A percentile compares a stretch with the other conserved stretches of the same genome.
Conservation (phyloP, 2,797 vertebrate genomes). For the Thamnophis elegans region DNA sequence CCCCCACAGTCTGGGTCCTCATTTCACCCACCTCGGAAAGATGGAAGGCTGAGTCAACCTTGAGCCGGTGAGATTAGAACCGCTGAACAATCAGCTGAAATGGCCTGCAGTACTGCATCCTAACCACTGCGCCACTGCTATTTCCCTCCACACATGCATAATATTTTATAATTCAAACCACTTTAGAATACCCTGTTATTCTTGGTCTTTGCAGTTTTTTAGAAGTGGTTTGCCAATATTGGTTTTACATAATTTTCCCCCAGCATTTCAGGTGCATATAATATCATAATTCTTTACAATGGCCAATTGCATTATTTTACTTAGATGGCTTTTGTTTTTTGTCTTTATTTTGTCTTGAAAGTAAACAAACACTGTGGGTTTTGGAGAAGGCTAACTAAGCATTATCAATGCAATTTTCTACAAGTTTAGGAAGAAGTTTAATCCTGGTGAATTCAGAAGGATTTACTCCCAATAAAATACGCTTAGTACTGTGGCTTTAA, state of each 20-base stretch:
- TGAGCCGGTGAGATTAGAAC: too few relatives aligned
- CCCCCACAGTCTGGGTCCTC: too few relatives aligned
- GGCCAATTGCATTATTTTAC: not conserved
- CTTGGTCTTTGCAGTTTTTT: not conserved
- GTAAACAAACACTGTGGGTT: slow-evolving; percentile 28
- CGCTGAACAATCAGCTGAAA: too few relatives aligned
- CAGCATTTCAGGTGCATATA: slow-evolving; percentile 30
- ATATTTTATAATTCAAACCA: not conserved
- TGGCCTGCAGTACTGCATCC: too few relatives aligned
- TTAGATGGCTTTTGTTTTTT: slow-evolving; percentile 25
- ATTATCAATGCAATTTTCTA: not conserved
- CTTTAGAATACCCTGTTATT: not conserved
- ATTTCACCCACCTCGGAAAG: too few relatives aligned
- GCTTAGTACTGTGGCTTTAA: not conserved
- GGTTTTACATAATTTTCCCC: not conserved
- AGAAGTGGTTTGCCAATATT: not conserved
- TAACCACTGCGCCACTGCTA: too few relatives aligned
- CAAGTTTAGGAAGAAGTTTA: not conserved
- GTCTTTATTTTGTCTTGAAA: slow-evolving; percentile 31
- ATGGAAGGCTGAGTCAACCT: too few relatives aligned
- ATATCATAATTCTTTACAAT: slow-evolving; percentile 27
- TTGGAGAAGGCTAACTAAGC: slow-evolving; percentile 41
- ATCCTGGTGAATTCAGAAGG: not conserved
- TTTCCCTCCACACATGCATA: not conserved
- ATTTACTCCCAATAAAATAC: not conserved